Evolutionary conservation across 2,113 vertebrate genomes (phyloP).

Genomic region (Stigmatopora nigra): DNA sequence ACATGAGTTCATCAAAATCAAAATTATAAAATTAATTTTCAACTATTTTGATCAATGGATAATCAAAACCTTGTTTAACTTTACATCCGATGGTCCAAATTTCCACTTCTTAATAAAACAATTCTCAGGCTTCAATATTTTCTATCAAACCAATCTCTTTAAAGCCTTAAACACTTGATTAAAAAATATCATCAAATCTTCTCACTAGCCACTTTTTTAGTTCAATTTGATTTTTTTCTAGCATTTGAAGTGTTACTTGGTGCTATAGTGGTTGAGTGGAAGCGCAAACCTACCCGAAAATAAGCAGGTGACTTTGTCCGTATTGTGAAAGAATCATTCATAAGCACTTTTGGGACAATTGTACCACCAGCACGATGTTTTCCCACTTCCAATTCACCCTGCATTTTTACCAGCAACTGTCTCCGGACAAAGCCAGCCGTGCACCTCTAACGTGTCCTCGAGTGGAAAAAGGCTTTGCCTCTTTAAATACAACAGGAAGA

Average conservation of each 20-base stretch:
- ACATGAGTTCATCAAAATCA: too few species aligned
- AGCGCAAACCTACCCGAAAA: constrained; percentile 54
- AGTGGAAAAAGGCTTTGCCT: constrained; percentile 64
- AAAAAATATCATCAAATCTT: too few species aligned
- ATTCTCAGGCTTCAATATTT: too few species aligned
- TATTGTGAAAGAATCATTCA: constrained; percentile 73
- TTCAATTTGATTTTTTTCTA: not conserved
- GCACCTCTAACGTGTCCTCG: constrained; percentile 85
- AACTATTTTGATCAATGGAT: too few species aligned
- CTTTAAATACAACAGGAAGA: constrained; percentile 72
- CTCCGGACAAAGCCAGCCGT: constrained; percentile 78
- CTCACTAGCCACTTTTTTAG: too few species aligned
- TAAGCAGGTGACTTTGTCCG: constrained; percentile 65
- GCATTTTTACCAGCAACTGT: constrained; percentile 80
- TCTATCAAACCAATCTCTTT: too few species aligned
- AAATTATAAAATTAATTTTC: too few species aligned
- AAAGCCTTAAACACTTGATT: too few species aligned
- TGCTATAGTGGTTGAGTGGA: not conserved
- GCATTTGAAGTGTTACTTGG: not conserved
- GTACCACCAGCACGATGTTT: constrained; percentile 72
- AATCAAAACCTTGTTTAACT: too few species aligned
- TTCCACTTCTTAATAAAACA: too few species aligned
- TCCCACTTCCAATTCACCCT: constrained; percentile 74
- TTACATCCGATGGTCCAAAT: too few species aligned
- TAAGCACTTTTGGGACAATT: constrained; percentile 72